Evolutionary conservation across 2,797 vertebrate genomes (phyloP), one percentile per base, ranked within the genome.

Genomic region (Buphagus erythrorhynchus): DNA sequence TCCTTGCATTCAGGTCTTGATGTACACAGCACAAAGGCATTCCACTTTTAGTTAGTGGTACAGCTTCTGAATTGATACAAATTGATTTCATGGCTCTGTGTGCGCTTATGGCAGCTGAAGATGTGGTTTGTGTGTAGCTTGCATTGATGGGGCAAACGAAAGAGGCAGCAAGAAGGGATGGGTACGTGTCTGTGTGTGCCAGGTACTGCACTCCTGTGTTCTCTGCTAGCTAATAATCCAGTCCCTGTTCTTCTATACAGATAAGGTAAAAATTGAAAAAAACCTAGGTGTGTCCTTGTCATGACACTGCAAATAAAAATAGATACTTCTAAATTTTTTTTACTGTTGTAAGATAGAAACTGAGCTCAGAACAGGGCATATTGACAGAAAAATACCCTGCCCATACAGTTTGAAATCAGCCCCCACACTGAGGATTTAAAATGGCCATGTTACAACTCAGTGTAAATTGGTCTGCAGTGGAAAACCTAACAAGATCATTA

Each of bases 401-500:
- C 73, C 31, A 4, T 76, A 36, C 43, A 45, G 15, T 79, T 49
- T 66, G 59, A 76, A 75, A 84, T 85, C 38, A 62, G 28, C 35
- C 54, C 17, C 38, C 4, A 13, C 3, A 1, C 28, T 43, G 45
- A 31, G 45, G 46, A 57, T 84, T 62, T 90, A 40, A 94, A 95
- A 87, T 62, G 46, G 40, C 81, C 65, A 19, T 68, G 31, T 54
- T 93, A 43, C 82, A 62, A 67, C 73, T 76, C 57, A 0, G 0
- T 94, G 83, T 87, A 74, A 80, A 75, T 84, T 69, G 67, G 59
- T 84, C 83, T 79, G 77, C 85, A 45, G 51, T 95, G 88, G 93
- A 89, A 95, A 78, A 38, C 58, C 38, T 73, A 94, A 89, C 67
- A 77, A 87, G 90, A 95, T 96, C 83, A 79, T 95, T 95, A 96